Evolutionary conservation across 2,888 invertebrate genomes (phyloP), one percentile per base, ranked within the genome.

Genomic region (Aporophyla lueneburgensis): DNA sequence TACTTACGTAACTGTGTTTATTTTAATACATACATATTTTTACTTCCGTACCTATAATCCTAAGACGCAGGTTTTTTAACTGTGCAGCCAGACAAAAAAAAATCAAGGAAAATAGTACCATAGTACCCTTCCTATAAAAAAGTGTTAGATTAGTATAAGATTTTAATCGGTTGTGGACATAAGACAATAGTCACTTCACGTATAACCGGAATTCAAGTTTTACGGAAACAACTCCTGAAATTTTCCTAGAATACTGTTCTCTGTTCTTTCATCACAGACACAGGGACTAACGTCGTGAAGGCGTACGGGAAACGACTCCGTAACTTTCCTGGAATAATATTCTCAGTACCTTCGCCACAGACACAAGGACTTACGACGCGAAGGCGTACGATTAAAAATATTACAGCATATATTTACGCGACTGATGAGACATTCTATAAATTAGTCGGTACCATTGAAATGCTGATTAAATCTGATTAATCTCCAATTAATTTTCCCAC

Each of bases 381-480:
- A 43, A 54, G 27, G 16, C 5, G 21, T 27, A 49, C 9, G 12
- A 40, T 74, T n/a, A n/a, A n/a, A n/a, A n/a, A n/a, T n/a, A n/a
- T n/a, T 3, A 24, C n/a, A 40, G 54, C 54, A 61, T 54, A 59
- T 43, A 24, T 66, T 43, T 66, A 66, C 9, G 43, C 51, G 27
- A 24, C 9, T 66, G 21, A 46, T 58, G 16, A 66, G 51, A 71
- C 80, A 53, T 76, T 69, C 68, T 58, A 56, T 71, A 71, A 65
- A 66, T 76, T 58, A 19, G n/a, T 58, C 16, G 5, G 21, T 54
- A 21, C 61, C 75, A 51, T 56, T 33, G 66, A 46, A 69, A 65
- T 53, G 61, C 69, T 61, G 65, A 81, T 59, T 53, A 58, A 43
- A 80, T 80, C 74, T 79, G 21, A 80, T 75, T 80, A 71, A 80